These are phyloP conservation scores for Alethe diademata DNA, from an alignment of 2,113 vertebrate species.

Conservation along the genomic window DNA sequence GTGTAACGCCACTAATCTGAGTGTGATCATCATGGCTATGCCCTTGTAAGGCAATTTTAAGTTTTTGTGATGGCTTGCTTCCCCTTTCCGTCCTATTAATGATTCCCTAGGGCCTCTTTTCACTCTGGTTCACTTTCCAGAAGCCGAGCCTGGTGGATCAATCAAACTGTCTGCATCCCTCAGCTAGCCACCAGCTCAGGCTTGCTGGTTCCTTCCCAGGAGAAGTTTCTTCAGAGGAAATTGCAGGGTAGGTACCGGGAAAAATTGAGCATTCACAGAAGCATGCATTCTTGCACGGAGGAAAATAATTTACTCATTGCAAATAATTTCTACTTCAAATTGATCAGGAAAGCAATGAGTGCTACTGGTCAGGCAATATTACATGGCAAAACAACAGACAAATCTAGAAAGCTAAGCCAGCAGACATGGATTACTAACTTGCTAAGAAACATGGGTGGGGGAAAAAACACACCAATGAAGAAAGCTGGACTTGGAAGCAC, in stretches of 20 bases:
- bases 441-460: not conserved
- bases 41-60: not conserved
- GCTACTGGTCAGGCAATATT: not conserved
- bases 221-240: not conserved
- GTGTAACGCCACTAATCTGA: not conserved
- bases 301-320: not conserved
- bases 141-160: not conserved
- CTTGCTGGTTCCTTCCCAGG: not conserved
- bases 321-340: not conserved
- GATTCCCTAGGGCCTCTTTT: not conserved
- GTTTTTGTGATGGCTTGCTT: not conserved
- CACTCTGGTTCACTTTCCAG: not conserved
- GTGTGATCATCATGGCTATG: not conserved
- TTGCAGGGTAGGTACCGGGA: not conserved
- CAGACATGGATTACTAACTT: not conserved
- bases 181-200: not conserved
- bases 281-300: fast-evolving
- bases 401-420: not conserved
- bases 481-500: not conserved
- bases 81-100: not conserved
- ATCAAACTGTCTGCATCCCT: not conserved
- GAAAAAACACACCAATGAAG: fast-evolving
- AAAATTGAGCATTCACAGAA: not conserved
- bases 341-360: not conserved
- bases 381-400: not conserved